Conservation (phyloP, 2,113 vertebrate genomes). For the Taxidea taxus region DNA sequence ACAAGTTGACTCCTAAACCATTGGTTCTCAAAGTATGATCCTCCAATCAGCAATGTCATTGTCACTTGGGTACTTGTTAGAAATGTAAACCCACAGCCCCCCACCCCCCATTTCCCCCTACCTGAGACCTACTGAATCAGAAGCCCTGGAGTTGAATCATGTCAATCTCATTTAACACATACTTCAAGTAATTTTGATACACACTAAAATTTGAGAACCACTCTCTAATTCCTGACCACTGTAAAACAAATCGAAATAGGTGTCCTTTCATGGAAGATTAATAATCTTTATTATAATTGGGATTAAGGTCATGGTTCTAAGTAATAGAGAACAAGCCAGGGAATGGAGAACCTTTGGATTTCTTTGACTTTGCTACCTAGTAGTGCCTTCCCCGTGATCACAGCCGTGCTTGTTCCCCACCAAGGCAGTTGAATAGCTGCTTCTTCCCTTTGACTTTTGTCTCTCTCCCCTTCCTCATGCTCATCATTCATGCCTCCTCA, state of each 20-base stretch:
- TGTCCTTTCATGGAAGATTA: slow-evolving; percentile 24
- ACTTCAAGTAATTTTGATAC: not conserved
- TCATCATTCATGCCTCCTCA: not conserved
- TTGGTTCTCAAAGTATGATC: not conserved
- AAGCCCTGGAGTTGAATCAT: not conserved
- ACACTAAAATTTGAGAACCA: not conserved
- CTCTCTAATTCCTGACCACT: not conserved
- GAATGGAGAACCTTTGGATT: not conserved
- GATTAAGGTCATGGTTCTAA: not conserved
- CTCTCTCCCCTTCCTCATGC: not conserved
- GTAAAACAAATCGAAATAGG: not conserved
- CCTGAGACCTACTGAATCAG: not conserved
- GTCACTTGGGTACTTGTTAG: not conserved
- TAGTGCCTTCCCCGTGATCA: not conserved
- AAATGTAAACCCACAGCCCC: not conserved
- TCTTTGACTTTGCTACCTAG: not conserved
- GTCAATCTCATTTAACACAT: not conserved
- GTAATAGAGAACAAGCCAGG: not conserved
- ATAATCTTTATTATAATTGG: not conserved
- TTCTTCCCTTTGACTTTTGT: not conserved
- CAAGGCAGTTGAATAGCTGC: not conserved
- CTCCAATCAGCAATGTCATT: not conserved
- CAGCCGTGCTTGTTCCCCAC: not conserved
- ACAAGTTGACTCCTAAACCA: not conserved
- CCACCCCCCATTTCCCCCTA: too few relatives aligned